phyloP scores from a whole-genome alignment of 2,113 vertebrate genomes.

The Ascaphus truei region DNA sequence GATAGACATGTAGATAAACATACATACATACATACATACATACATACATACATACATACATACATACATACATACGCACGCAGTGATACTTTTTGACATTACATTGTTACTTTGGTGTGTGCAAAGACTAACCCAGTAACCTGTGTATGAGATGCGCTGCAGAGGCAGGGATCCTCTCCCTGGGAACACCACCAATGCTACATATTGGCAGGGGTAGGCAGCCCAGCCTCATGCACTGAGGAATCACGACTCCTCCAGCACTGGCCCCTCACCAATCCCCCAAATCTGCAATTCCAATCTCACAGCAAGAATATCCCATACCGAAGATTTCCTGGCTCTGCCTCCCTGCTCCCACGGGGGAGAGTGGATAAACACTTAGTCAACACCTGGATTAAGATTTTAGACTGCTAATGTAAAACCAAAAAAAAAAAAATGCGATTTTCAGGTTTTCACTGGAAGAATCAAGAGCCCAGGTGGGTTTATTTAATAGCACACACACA shows the following conservation, averaged over 20 bases:
- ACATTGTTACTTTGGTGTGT: no score
- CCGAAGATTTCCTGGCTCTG: slow-evolving; percentile 15
- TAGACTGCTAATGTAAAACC: slow-evolving; percentile 35
- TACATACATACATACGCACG: background rate
- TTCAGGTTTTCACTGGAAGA: slow-evolving; percentile 28
- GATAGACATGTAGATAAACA: background rate
- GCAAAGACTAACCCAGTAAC: no score
- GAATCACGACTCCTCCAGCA: background rate
- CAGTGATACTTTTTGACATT: no score
- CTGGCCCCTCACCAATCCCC: background rate
- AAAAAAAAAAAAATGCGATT: slow-evolving; percentile 35
- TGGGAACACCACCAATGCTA: no score
- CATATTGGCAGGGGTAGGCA: no score
- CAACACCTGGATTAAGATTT: slow-evolving; percentile 39
- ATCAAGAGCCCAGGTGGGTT: slow-evolving; percentile 31
- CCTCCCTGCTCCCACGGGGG: slow-evolving; percentile 2
- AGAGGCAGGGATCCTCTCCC: no score
- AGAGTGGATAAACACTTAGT: slow-evolving; percentile 38
- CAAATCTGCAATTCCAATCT: slow-evolving; percentile 14
- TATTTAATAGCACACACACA: slow-evolving; percentile 18
- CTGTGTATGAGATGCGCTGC: no score
- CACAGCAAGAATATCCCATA: background rate
- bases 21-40: accelerated
- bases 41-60: accelerated
- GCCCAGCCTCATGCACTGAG: background rate